phyloP scores from a whole-genome alignment of 2,888 invertebrate genomes.

The Trissonchulus sp. region DNA sequence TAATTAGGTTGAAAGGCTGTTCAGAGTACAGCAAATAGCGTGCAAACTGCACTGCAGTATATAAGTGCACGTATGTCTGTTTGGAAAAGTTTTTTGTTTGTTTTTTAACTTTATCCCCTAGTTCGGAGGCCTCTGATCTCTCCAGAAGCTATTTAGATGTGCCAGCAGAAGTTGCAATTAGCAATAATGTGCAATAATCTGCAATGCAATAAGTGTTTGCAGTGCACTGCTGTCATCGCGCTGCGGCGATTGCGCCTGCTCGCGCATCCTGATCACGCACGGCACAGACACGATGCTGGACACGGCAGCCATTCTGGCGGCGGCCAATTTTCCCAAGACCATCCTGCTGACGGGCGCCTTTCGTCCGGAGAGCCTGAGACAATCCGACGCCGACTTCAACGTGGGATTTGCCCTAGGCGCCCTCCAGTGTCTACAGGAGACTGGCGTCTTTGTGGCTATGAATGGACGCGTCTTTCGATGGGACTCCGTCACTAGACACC shows the following conservation, averaged over 20 bases:
- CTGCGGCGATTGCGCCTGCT: background rate
- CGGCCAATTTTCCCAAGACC: conserved; percentile 29
- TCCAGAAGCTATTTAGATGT: too few species aligned
- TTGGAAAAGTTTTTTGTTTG: too few species aligned
- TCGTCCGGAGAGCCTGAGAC: conserved; percentile 42
- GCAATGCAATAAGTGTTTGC: too few species aligned
- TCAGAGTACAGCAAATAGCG: too few species aligned
- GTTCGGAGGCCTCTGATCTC: too few species aligned
- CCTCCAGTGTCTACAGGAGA: conserved; percentile 27
- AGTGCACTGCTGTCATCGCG: too few species aligned
- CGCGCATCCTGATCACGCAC: conserved; percentile 43
- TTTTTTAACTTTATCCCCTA: too few species aligned
- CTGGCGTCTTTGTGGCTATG: conserved; percentile 43
- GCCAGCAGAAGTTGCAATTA: too few species aligned
- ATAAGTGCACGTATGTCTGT: too few species aligned
- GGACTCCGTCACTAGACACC: background rate
- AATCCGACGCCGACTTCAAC: conserved; percentile 46
- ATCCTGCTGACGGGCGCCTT: conserved; percentile 42
- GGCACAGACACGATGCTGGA: conserved; percentile 45
- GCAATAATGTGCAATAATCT: too few species aligned
- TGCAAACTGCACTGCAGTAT: too few species aligned
- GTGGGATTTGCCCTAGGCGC: conserved; percentile 44
- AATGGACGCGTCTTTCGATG: conserved; percentile 35
- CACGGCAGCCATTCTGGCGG: conserved; percentile 36
- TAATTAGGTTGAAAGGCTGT: too few species aligned